Percentiles rank a stretch among this genome's conserved stretches.
phyloP scores from a whole-genome alignment of 2,797 vertebrate genomes.

The Cynopterus sphinx region DNA sequence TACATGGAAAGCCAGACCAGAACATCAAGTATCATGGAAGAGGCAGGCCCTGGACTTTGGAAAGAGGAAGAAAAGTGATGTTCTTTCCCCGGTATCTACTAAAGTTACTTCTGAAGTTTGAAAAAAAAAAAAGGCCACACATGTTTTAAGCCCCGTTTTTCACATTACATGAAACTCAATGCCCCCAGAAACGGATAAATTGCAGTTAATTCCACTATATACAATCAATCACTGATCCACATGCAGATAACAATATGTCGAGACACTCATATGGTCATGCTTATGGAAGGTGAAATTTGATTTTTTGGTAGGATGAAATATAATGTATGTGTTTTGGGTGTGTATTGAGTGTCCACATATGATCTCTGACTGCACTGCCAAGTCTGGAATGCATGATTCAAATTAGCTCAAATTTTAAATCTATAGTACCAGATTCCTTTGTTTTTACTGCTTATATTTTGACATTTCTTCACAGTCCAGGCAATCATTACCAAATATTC shows the following conservation, averaged over 20 bases:
- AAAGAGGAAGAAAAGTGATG: neutral
- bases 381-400: slow-evolving; percentile 15
- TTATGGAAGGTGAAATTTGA: neutral
- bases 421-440: slow-evolving; percentile 9
- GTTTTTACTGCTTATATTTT: slow-evolving; percentile 58
- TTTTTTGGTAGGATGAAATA: slow-evolving; percentile 30
- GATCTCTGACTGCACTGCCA: neutral
- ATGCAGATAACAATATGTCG: neutral
- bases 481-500: slow-evolving; percentile 47
- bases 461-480: slow-evolving; percentile 64
- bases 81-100: neutral
- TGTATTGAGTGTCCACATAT: neutral
- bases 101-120: neutral
- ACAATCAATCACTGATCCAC: neutral
- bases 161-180: neutral
- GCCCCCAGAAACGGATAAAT: neutral
- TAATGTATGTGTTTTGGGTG: neutral
- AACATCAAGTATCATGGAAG: neutral
- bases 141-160: no score
- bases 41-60: neutral
- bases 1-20: neutral
- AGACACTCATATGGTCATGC: neutral
- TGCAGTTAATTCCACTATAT: neutral
- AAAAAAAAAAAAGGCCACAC: neutral
- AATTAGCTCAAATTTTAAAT: slow-evolving; percentile 30